Percentiles rank a stretch among this genome's conserved stretches.
phyloP scores from a whole-genome alignment of 2,888 invertebrate species.

The Philonicus albiceps region DNA sequence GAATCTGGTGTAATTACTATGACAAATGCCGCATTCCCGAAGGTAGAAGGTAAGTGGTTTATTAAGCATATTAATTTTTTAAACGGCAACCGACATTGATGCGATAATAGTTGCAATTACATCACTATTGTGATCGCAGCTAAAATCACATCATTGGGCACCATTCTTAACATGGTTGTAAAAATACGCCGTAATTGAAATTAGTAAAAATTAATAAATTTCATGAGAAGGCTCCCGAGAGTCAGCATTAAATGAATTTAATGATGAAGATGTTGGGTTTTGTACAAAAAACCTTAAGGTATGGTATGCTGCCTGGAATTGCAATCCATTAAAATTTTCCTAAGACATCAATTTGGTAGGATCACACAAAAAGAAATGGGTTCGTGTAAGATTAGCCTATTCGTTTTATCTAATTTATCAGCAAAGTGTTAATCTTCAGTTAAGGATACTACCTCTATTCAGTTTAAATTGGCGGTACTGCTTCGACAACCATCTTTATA shows the following conservation, averaged over 20 bases:
- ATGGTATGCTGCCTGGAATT: not conserved
- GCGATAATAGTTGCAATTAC: not conserved
- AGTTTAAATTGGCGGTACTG: not conserved
- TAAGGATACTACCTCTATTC: not conserved
- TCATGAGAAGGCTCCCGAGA: not conserved
- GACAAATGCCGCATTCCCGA: slow-evolving; percentile 58
- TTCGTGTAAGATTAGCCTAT: not conserved
- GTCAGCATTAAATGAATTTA: not conserved
- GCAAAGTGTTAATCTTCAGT: not conserved
- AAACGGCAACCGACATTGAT: not conserved
- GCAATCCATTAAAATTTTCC: not conserved
- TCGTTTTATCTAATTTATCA: not conserved
- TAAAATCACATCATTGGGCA: not conserved
- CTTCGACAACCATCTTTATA: not conserved
- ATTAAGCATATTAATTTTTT: not conserved
- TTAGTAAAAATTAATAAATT: not conserved
- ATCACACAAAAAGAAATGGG: not conserved
- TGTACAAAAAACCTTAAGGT: not conserved
- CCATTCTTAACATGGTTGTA: not conserved
- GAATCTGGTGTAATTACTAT: slow-evolving; percentile 57
- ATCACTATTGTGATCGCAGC: not conserved
- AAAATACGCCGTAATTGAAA: not conserved
- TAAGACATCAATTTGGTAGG: slow-evolving; percentile 17
- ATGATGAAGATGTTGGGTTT: not conserved
- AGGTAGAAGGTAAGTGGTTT: slow-evolving; percentile 51